phyloP scores from a whole-genome alignment of 2,113 vertebrate genomes.

The Nettapus auritus region DNA sequence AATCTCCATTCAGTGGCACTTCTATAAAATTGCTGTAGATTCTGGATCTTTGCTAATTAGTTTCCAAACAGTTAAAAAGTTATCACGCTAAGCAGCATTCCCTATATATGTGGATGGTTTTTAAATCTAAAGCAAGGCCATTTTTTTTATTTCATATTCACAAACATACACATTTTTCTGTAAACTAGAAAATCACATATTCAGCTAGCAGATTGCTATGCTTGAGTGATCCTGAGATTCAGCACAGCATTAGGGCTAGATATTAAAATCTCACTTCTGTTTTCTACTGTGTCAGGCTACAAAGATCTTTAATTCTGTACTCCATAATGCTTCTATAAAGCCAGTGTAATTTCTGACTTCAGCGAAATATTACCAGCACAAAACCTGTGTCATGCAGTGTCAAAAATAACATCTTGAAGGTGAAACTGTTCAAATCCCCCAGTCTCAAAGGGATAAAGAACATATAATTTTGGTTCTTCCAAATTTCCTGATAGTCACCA shows the following conservation, averaged over 20 bases:
- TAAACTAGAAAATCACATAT: not conserved
- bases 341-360: not conserved
- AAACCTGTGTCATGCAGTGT: not conserved
- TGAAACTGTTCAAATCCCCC: not conserved
- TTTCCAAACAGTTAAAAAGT: not conserved
- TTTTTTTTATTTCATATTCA: not conserved
- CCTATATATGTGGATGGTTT: not conserved
- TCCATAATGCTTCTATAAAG: not conserved
- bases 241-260: not conserved
- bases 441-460: not conserved
- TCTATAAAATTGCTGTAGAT: not conserved
- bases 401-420: not conserved
- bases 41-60: not conserved
- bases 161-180: not conserved
- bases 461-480: not conserved
- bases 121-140: not conserved
- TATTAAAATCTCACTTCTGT: not conserved
- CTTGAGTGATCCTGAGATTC: not conserved
- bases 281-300: not conserved
- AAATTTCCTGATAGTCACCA: not conserved
- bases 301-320: not conserved
- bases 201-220: not conserved
- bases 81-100: not conserved
- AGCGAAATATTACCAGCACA: rapidly evolving
- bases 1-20: not conserved